Conservation (phyloP, 2,113 vertebrate species). For the Triplophysa dalaica region DNA sequence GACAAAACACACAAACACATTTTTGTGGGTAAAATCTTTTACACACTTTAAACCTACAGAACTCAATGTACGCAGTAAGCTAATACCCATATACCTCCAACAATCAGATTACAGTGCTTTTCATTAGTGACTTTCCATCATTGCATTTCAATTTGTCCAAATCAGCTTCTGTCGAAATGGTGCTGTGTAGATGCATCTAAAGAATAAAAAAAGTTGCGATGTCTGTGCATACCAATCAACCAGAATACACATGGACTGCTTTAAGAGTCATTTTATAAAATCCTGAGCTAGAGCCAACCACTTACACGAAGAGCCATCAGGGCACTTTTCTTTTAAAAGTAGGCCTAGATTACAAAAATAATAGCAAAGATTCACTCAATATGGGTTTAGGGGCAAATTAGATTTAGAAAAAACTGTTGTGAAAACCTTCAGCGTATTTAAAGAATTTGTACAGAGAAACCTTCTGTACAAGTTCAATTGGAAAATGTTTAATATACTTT, state of each 20-base stretch:
- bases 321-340: constrained; percentile 25
- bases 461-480: constrained; percentile 27
- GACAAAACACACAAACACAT: not conserved
- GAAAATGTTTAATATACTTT: constrained; percentile 18
- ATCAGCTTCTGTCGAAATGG: not conserved
- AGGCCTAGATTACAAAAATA: not conserved
- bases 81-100: constrained; percentile 1
- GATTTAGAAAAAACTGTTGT: not conserved
- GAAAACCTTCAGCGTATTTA: not conserved
- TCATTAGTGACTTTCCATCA: constrained; percentile 7
- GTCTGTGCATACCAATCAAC: constrained; percentile 1
- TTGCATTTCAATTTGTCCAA: constrained; percentile 10
- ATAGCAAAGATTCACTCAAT: not conserved
- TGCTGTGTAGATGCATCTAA: not conserved
- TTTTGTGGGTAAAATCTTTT: constrained; percentile 4
- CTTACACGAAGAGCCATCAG: not conserved
- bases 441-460: not conserved
- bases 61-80: constrained; percentile 11
- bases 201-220: not conserved
- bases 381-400: not conserved
- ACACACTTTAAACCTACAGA: constrained; percentile 14
- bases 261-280: constrained; percentile 26
- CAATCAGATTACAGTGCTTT: constrained; percentile 44
- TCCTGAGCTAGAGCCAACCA: constrained; percentile 38
- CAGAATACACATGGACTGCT: not conserved